phyloP scores from a whole-genome alignment of 2,797 vertebrate species.

The Platalea minor region DNA sequence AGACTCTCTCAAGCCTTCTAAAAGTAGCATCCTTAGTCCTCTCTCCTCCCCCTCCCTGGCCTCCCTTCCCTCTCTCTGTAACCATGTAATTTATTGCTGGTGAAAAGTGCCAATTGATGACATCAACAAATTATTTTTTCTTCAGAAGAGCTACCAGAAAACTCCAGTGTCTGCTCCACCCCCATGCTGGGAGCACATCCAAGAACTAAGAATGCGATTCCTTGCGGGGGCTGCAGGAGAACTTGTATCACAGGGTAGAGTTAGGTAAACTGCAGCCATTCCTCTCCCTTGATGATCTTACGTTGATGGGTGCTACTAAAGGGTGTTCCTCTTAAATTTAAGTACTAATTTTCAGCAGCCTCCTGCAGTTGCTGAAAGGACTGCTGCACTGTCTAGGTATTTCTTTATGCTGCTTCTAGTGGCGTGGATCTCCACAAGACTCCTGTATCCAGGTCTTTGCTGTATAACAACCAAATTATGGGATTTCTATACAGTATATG shows the following conservation, averaged over 20 bases:
- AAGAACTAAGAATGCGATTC: not conserved
- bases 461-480: not conserved
- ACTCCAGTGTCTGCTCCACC: not conserved
- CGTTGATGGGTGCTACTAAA: not conserved
- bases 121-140: constrained; percentile 27
- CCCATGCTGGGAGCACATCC: not conserved
- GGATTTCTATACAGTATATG: not conserved
- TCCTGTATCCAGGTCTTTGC: not conserved
- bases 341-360: not conserved
- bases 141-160: constrained; percentile 10
- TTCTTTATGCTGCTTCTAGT: not conserved
- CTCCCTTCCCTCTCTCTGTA: not conserved
- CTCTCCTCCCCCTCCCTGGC: not conserved
- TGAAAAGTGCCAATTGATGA: constrained; percentile 4
- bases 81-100: not conserved
- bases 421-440: not conserved
- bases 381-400: not conserved
- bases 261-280: not conserved
- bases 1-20: not conserved
- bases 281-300: not conserved
- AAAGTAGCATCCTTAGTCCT: not conserved
- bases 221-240: not conserved
- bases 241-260: not conserved
- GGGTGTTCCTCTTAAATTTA: not conserved
- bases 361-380: not conserved